Conservation (phyloP, 2,797 vertebrate species). For the Falco peregrinus region DNA sequence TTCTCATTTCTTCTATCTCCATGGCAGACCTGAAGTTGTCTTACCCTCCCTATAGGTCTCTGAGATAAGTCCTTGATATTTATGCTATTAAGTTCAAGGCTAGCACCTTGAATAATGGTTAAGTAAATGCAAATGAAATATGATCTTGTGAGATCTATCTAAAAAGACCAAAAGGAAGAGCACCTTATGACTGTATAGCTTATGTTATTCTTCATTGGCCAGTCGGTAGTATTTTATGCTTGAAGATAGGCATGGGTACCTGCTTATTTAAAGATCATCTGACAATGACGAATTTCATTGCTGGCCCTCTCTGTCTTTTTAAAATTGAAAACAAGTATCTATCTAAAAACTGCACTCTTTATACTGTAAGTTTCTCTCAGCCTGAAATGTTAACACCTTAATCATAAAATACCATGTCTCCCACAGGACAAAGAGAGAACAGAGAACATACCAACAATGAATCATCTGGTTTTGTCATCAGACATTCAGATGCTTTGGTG, state of each 20-base stretch:
- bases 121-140: neutral
- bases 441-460: neutral
- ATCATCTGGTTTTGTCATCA: slow-evolving; percentile 37
- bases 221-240: neutral
- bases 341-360: neutral
- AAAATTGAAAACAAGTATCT: neutral
- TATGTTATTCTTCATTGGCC: neutral
- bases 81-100: neutral
- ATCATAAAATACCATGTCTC: neutral
- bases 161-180: neutral
- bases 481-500: neutral
- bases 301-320: neutral
- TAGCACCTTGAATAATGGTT: neutral
- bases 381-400: neutral
- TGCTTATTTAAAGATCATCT: neutral
- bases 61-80: neutral
- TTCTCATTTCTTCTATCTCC: neutral
- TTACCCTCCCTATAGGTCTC: neutral
- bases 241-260: neutral
- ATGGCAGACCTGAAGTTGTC: neutral
- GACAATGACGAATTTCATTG: neutral
- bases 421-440: neutral
- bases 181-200: neutral
- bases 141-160: neutral
- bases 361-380: neutral